phyloP scores from a whole-genome alignment of 2,888 invertebrate genomes.

The Onchidella celtica region DNA sequence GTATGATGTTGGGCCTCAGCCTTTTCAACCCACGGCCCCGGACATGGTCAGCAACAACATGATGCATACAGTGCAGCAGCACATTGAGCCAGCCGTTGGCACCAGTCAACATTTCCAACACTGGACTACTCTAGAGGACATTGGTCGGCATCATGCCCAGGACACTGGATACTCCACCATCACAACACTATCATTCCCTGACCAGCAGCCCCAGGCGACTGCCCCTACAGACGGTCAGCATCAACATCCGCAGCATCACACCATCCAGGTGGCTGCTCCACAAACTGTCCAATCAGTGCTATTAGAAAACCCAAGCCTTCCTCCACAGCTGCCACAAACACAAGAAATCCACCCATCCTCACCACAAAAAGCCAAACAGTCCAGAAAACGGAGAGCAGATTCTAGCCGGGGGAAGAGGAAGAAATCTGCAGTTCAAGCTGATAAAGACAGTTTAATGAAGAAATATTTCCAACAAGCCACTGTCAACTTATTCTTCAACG shows the following conservation, averaged over 20 bases:
- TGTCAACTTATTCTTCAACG: slow-evolving; percentile 49
- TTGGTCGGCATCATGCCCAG: neutral
- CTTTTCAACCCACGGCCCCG: neutral
- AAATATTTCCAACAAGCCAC: slow-evolving; percentile 49
- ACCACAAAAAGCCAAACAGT: neutral
- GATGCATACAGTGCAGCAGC: neutral
- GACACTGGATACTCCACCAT: neutral
- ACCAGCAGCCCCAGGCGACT: slow-evolving; percentile 10
- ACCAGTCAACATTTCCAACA: slow-evolving; percentile 17
- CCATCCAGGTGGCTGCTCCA: neutral
- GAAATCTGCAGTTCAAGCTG: slow-evolving; percentile 8
- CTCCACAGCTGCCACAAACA: neutral
- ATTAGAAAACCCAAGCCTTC: neutral
- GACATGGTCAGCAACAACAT: neutral
- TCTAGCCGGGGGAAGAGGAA: neutral
- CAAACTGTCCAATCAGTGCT: neutral
- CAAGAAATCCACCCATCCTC: neutral
- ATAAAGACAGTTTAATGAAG: slow-evolving; percentile 36
- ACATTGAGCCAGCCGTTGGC: neutral
- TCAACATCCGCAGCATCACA: slow-evolving; percentile 8
- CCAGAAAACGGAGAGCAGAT: neutral
- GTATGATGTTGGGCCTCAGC: slow-evolving; percentile 9
- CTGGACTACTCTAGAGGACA: slow-evolving; percentile 17
- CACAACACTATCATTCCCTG: neutral
- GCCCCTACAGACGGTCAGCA: neutral